Evolutionary conservation across 2,113 vertebrate genomes (phyloP), one percentile per base, ranked within the genome.

Genomic region (Hucho hucho): DNA sequence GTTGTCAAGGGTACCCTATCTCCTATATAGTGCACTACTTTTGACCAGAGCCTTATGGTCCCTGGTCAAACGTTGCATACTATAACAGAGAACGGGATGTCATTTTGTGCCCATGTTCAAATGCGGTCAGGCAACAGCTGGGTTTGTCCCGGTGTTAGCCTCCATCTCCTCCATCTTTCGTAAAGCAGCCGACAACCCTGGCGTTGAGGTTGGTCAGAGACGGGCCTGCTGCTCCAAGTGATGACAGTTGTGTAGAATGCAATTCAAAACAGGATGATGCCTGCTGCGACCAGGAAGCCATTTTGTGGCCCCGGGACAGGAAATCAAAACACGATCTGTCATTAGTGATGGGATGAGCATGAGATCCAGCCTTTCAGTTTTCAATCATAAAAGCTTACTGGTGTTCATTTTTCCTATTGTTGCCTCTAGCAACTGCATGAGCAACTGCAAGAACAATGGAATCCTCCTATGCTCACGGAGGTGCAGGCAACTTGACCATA

Each of bases 161-260:
- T 88, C 86, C 80, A 43, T 77, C 63, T 66, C 32, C 37, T 43
- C 70, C 64, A 88, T 88, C 77, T 9, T 75, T 85, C 80, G 88
- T 83, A 86, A 85, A 80, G 80, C 76, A 79, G 69, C 79, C 1
- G 25, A 56, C 69, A 1, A 26, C 53, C 24, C 14, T 9, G 75
- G 70, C 75, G 69, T 77, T 80, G 63, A 71, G 20, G 61, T 58
- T 75, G 69, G 74, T 1, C 9, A 43, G 37, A 43, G 7, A 43
- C 3, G 37, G 37, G 9, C 9, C 37, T 43, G 37, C 37, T 43
- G 9, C 9, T 43, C 37, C 37, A 43, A 2, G 37, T 32, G 14
- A 32, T 22, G 66, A 72, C 1, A 3, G 70, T 37, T 7, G 26
- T 6, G 9, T 29, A 43, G 49, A 22, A 20, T 26, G 66, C 46